Percentiles rank a stretch among this genome's conserved stretches.
phyloP scores from a whole-genome alignment of 1,140 invertebrate species.

The Drosophila teissieri region DNA sequence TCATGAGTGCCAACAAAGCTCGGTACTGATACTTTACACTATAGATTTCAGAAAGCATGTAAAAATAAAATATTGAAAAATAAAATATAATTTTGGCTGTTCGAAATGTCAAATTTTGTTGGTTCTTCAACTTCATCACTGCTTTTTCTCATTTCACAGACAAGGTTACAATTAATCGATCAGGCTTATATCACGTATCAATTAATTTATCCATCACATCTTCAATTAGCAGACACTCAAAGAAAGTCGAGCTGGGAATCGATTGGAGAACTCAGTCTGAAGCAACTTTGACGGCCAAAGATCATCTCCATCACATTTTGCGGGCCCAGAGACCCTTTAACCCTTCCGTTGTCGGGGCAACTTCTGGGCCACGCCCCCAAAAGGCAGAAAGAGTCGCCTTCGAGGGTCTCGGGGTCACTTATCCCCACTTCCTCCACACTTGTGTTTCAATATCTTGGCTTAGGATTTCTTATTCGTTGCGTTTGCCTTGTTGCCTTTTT shows the following conservation, averaged over 20 bases:
- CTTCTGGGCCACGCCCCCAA: conserved; percentile 57
- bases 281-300: conserved; percentile 7
- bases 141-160: neutral
- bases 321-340: conserved; percentile 31
- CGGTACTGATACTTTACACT: no score
- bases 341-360: conserved; percentile 54
- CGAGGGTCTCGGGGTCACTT: conserved; percentile 48
- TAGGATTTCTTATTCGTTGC: conserved; percentile 21
- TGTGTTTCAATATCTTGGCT: conserved; percentile 34
- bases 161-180: conserved; percentile 30
- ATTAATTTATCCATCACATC: conserved; percentile 52
- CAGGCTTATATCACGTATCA: conserved; percentile 27
- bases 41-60: neutral
- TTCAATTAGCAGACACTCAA: conserved; percentile 38
- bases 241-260: conserved; percentile 4
- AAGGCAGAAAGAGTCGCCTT: conserved; percentile 19
- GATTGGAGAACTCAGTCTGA: conserved; percentile 10
- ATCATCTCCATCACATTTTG: conserved; percentile 26
- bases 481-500: conserved; percentile 45
- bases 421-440: conserved; percentile 42
- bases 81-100: neutral
- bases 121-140: neutral
- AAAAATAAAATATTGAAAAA: neutral
- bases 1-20: no score
- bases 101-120: neutral